Evolutionary conservation across 2,888 invertebrate genomes (phyloP).

Genomic region (Drosophila paracracens): DNA sequence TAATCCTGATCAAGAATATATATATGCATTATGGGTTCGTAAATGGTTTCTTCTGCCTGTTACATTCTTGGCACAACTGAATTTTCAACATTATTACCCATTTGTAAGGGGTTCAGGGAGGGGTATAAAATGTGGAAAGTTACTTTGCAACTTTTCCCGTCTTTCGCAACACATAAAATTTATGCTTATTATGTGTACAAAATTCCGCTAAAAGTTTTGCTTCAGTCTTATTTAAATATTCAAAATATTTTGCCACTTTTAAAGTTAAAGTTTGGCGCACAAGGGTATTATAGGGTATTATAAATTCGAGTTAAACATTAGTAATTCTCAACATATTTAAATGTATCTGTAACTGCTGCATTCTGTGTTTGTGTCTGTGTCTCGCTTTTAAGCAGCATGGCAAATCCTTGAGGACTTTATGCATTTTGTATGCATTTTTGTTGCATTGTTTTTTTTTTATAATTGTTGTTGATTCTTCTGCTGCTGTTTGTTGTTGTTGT

Average conservation of each 20-base stretch:
- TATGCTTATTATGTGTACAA: not conserved
- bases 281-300: conserved; percentile 5
- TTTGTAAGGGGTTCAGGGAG: too few species aligned
- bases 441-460: conserved; percentile 39
- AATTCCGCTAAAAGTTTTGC: not conserved
- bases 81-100: not conserved
- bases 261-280: not conserved
- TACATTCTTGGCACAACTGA: not conserved
- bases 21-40: not conserved
- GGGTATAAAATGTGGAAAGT: not conserved
- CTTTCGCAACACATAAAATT: not conserved
- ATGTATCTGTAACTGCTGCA: conserved; percentile 28
- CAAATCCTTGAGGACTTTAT: conserved; percentile 70
- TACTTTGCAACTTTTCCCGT: not conserved
- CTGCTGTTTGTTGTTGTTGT: conserved; percentile 53
- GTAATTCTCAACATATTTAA: not conserved
- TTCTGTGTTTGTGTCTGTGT: conserved; percentile 26
- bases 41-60: not conserved
- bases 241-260: not conserved
- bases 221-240: not conserved
- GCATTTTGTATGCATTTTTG: conserved; percentile 63
- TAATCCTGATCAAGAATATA: not conserved
- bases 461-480: conserved; percentile 66
- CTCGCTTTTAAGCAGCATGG: conserved; percentile 32
- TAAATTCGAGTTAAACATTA: not conserved